phyloP scores from a whole-genome alignment of 2,797 vertebrate genomes.

The Alfaro cultratus region DNA sequence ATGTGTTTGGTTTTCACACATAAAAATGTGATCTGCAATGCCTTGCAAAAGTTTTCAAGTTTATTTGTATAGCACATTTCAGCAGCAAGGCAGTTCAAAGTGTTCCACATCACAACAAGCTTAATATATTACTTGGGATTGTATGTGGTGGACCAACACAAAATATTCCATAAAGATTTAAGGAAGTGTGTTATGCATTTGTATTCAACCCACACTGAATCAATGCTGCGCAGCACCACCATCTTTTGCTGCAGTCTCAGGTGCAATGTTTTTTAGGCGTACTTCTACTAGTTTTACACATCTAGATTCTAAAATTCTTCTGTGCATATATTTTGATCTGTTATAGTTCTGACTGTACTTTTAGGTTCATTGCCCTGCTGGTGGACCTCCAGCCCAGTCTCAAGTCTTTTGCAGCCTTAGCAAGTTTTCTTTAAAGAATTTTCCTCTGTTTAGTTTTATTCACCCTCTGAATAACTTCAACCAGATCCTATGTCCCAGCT shows the following conservation, averaged over 20 bases:
- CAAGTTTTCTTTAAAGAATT: not conserved
- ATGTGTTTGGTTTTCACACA: constrained; percentile 1
- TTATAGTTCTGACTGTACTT: not conserved
- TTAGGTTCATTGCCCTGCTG: not conserved
- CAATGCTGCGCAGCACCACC: not conserved
- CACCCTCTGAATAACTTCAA: not conserved
- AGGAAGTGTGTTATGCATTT: not conserved
- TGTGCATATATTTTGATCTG: not conserved
- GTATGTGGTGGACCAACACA: not conserved
- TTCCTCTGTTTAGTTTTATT: not conserved
- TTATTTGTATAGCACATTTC: no score
- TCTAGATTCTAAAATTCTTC: not conserved
- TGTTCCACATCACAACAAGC: no score
- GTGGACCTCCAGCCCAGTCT: not conserved
- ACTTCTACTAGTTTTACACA: not conserved
- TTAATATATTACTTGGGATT: not conserved
- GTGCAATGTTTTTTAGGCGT: not conserved
- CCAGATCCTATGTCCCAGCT: not conserved
- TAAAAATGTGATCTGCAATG: not conserved
- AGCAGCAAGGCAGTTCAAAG: no score
- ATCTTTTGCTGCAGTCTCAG: not conserved
- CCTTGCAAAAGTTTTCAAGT: not conserved
- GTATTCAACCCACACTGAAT: not conserved
- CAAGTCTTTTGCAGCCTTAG: not conserved
- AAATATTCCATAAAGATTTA: not conserved